Conservation (phyloP, 1,140 invertebrate genomes). For the Pachypsylla venusta region DNA sequence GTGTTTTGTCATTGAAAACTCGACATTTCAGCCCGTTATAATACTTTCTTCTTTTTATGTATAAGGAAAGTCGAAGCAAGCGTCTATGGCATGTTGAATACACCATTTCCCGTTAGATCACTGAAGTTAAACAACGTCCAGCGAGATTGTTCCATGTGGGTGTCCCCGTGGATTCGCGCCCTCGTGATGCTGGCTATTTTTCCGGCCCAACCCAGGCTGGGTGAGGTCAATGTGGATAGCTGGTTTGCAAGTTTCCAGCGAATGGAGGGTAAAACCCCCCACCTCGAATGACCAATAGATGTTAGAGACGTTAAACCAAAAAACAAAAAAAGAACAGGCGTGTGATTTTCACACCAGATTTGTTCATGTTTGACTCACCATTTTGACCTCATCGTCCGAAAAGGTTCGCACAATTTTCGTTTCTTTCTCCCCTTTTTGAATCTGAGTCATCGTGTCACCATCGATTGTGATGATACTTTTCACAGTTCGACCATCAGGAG, state of each 20-base stretch:
- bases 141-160: too few species aligned
- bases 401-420: slow-evolving; percentile 26
- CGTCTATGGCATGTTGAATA: too few species aligned
- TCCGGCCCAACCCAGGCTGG: too few species aligned
- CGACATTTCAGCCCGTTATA: too few species aligned
- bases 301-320: not conserved
- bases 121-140: too few species aligned
- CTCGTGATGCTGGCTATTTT: too few species aligned
- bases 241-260: not conserved
- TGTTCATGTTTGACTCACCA: slow-evolving; percentile 18
- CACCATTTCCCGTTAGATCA: too few species aligned
- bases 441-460: slow-evolving; percentile 50
- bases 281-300: not conserved
- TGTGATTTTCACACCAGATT: not conserved
- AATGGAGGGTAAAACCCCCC: not conserved
- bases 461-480: slow-evolving; percentile 49
- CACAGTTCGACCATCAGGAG: slow-evolving; percentile 66
- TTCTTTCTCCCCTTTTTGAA: slow-evolving; percentile 38
- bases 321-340: not conserved
- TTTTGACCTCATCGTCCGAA: slow-evolving; percentile 23
- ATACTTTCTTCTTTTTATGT: too few species aligned
- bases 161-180: too few species aligned
- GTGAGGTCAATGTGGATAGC: too few species aligned
- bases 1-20: too few species aligned
- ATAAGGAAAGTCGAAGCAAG: too few species aligned